Base-by-base conservation (phyloP, 2,888 invertebrate species). In the Adelphocoris suturalis region DNA sequence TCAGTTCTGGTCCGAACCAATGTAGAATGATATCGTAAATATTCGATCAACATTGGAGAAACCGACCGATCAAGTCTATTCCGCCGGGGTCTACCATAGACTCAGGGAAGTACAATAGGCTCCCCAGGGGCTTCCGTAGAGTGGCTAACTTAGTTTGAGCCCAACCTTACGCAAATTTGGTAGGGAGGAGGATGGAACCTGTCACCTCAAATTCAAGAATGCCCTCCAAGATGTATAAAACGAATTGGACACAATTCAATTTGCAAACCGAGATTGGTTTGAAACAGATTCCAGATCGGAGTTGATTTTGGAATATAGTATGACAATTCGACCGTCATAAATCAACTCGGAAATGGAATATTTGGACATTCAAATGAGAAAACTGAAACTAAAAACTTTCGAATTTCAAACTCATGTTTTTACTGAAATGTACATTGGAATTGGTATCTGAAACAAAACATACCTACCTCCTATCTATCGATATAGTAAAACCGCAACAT, bases 81-180 rank as follows among this genome's bases (percentile, higher is more conserved):
- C 23, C 9, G 23, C 9, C 19, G 68, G 23, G 5, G 68, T 7
- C 23, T 13, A 68, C 13, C 19, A 19, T 23, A 23, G 27, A 27
- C 68, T 19, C 19, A 3, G 27, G 0, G 13, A 23, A 23, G 68
- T 19, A 68, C 68, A 27, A 68, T 68, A 23, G 68, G 23, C 23
- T 68, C 11, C 19, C 23, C 27, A 27, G 68, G 12, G 19, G 19
- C 68, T 68, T 0, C 23, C 16, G 12, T 12, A 68, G 68, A 23
- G 68, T 68, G 23, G 27, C 68, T 68, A 68, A 68, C 68, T 27
- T 68, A 4, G 68, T 68, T 68, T 68, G 68, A 27, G 68, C 12
- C 12, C 68, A n/a, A 16, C 61, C 19, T 61, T 23, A 68, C 19
- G 19, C 23, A 68, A 68, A 68, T 68, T 68, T 9, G 68, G n/a